These are phyloP conservation scores for Frankliniella fusca DNA, from an alignment of 2,888 invertebrate species.

Conservation along the genomic window DNA sequence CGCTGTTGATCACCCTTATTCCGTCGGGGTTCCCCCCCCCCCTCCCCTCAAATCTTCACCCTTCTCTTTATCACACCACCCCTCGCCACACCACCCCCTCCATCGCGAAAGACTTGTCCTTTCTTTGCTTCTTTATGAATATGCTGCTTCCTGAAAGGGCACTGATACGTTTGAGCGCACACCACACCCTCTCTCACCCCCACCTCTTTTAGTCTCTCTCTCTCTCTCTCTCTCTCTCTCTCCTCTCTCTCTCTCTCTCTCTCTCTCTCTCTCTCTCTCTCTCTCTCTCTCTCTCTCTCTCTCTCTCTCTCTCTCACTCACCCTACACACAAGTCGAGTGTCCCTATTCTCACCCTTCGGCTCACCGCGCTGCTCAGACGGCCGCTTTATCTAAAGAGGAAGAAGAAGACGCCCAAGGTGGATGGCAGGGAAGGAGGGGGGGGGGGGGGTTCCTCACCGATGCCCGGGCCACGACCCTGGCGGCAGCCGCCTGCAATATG, in stretches of 20 bases:
- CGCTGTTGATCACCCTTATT: background rate
- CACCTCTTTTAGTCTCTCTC: background rate
- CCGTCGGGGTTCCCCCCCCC: background rate
- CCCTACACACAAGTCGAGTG: background rate
- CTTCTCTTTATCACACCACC: background rate
- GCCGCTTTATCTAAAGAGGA: no score
- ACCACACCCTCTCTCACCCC: background rate
- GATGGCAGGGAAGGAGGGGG: no score
- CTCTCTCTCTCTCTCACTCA: background rate
- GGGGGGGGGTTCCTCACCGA: no score
- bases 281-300: background rate
- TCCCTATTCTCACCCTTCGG: no score
- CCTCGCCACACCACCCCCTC: background rate
- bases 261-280: background rate
- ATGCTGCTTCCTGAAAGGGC: constrained; percentile 3
- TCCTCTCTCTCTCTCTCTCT: background rate
- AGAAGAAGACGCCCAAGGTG: no score
- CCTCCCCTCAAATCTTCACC: background rate
- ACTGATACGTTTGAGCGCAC: constrained; percentile 8
- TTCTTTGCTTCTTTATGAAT: constrained; percentile 23
- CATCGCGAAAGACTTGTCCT: background rate
- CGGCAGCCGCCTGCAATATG: no score
- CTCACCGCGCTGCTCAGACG: no score
- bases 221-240: background rate
- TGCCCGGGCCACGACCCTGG: no score